These are phyloP conservation scores for Yponomeuta malinellus DNA, from an alignment of 2,888 invertebrate species.

Conservation along the genomic window DNA sequence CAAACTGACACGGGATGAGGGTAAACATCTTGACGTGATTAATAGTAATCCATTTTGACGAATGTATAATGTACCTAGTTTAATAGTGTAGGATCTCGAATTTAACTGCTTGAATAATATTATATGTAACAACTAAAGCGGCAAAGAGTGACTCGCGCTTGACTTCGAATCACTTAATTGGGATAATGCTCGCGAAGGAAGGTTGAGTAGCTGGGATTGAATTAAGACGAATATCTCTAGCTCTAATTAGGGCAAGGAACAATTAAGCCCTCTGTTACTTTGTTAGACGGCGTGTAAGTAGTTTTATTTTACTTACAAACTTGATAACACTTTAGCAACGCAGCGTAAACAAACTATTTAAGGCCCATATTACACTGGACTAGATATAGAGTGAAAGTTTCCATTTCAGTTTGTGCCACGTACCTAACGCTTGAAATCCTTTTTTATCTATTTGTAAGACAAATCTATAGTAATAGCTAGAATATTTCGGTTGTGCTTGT, in stretches of 20 bases:
- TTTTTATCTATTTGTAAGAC: too few relatives aligned
- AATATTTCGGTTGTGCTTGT: too few relatives aligned
- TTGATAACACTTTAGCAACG: too few relatives aligned
- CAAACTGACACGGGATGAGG: slow-evolving; percentile 64
- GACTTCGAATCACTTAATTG: slow-evolving; percentile 5
- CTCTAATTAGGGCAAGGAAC: not conserved
- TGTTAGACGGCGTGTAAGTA: not conserved
- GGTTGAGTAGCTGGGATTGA: not conserved
- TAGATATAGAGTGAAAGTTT: too few relatives aligned
- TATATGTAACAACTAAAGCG: slow-evolving; percentile 2
- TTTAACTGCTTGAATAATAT: slow-evolving; percentile 56
- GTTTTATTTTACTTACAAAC: too few relatives aligned
- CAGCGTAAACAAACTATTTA: too few relatives aligned
- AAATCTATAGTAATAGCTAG: too few relatives aligned
- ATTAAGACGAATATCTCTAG: not conserved
- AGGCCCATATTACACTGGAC: too few relatives aligned
- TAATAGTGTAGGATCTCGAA: slow-evolving; percentile 51
- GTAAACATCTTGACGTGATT: slow-evolving; percentile 72
- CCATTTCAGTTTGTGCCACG: too few relatives aligned
- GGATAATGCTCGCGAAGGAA: not conserved
- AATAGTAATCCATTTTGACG: slow-evolving; percentile 58
- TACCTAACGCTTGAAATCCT: too few relatives aligned
- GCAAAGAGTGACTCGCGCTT: not conserved
- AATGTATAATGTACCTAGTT: slow-evolving; percentile 39
- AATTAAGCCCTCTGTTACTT: not conserved